phyloP scores from a whole-genome alignment of 2,113 vertebrate genomes.

The Casuarius casuarius region DNA sequence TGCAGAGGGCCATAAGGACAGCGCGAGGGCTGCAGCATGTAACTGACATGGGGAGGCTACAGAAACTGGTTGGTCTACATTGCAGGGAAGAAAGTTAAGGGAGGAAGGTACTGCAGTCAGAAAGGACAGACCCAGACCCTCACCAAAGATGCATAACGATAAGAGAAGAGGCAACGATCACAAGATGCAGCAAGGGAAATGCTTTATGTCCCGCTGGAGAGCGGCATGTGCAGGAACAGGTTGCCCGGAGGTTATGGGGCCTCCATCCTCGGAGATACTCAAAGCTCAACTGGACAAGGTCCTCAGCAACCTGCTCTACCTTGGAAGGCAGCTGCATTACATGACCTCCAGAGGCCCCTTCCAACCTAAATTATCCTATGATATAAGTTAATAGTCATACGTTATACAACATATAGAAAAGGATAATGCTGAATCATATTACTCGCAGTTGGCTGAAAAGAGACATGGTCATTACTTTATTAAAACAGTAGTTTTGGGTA shows the following conservation, averaged over 20 bases:
- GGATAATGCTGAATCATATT: neutral
- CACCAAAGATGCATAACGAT: neutral
- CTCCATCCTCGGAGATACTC: neutral
- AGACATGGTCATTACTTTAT: neutral
- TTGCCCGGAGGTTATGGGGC: neutral
- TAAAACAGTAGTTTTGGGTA: neutral
- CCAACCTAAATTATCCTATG: neutral
- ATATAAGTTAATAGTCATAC: neutral
- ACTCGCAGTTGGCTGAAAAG: neutral
- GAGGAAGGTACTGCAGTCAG: neutral
- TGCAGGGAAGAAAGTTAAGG: neutral
- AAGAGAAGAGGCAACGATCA: neutral
- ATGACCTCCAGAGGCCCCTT: neutral
- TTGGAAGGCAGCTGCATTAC: neutral
- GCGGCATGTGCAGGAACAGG: neutral
- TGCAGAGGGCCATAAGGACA: neutral
- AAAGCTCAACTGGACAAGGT: neutral
- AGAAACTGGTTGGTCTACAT: neutral
- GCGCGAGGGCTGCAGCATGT: neutral
- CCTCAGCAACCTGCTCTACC: neutral
- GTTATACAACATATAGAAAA: neutral
- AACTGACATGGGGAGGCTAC: neutral
- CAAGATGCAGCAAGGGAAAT: neutral
- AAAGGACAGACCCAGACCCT: neutral
- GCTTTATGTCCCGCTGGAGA: neutral